phyloP scores from a whole-genome alignment of 2,888 invertebrate genomes.

The Amaurobius ferox region DNA sequence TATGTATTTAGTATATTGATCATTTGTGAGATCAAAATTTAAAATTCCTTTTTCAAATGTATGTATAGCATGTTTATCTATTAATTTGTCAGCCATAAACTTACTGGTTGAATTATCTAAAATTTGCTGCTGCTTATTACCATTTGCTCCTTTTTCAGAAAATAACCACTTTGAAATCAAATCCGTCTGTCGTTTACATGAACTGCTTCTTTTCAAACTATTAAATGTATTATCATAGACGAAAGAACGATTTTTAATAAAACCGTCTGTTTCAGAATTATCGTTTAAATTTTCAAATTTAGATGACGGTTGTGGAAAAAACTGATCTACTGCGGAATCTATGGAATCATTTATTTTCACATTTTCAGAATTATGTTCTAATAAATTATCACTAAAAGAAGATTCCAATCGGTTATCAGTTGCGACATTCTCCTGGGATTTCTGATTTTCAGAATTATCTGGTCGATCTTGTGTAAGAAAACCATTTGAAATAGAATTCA shows the following conservation, averaged over 20 bases:
- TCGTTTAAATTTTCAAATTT: neutral
- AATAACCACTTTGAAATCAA: neutral
- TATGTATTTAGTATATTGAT: too few species aligned
- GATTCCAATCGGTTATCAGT: neutral
- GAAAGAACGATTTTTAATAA: neutral
- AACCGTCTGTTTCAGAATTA: neutral
- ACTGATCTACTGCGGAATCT: neutral
- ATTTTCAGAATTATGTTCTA: neutral
- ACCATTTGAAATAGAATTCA: neutral
- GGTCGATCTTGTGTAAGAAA: neutral
- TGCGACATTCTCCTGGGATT: neutral
- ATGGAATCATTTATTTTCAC: neutral
- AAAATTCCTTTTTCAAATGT: too few species aligned
- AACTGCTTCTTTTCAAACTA: neutral
- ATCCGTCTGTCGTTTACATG: neutral
- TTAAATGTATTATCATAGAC: neutral
- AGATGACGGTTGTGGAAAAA: neutral
- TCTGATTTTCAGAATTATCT: neutral
- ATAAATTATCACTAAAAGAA: too few species aligned
- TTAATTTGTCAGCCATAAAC: too few species aligned
- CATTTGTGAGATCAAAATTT: too few species aligned
- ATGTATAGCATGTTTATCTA: too few species aligned
- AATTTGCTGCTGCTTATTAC: too few species aligned
- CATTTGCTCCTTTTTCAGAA: neutral
- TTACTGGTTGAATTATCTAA: too few species aligned